Base-by-base conservation (phyloP, 23 tunicate species). In the Phallusia fumigata region DNA sequence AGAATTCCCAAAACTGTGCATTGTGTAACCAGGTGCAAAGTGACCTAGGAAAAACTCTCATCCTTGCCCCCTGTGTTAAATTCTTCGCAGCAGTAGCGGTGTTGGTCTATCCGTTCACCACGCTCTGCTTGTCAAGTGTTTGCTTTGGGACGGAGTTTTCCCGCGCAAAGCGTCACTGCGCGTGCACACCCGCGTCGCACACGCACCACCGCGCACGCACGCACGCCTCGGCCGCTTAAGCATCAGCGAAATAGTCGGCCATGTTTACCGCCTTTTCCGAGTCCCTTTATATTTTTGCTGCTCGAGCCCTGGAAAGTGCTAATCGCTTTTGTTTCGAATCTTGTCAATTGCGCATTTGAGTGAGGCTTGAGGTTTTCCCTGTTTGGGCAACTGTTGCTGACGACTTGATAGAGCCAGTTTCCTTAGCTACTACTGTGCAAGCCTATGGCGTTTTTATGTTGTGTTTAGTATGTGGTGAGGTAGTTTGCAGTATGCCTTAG, bases 161-260 rank as follows among this genome's bases (percentile, higher is more conserved):
- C 69, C 69, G 69, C 69, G 69, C 69, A 21, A 40, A 40, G 69
- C 69, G 69, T 58, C 1, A 40, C 13, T 58, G 69, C 69, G 69
- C 69, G 69, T 16, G 69, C 69, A 58, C 69, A 58, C 69, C 3
- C 69, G 13, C 69, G 69, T 1, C 69, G 16, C 69, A 24, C 69
- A 58, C 16, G 69, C 69, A 58, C 69, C 28, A 10, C 47, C 47
- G 69, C 69, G 69, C 69, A 58, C 28, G 69, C 69, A 58, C 69
- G 28, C 69, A 24, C 11, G 69, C 69, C 28, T 6, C 26, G 69
- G 28, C 69, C 69, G 69, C 16, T 24, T 3, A 58, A 24, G 28
- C 69, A 24, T 58, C 3, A 22, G 69, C 69, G 69, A 24, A 22
- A 21, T 58, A 5, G 69, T 58, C 10, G 1, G 69, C 28, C 69